These are phyloP conservation scores for Corythucha ciliata DNA, from an alignment of 2,888 invertebrate genomes.

Conservation along the genomic window DNA sequence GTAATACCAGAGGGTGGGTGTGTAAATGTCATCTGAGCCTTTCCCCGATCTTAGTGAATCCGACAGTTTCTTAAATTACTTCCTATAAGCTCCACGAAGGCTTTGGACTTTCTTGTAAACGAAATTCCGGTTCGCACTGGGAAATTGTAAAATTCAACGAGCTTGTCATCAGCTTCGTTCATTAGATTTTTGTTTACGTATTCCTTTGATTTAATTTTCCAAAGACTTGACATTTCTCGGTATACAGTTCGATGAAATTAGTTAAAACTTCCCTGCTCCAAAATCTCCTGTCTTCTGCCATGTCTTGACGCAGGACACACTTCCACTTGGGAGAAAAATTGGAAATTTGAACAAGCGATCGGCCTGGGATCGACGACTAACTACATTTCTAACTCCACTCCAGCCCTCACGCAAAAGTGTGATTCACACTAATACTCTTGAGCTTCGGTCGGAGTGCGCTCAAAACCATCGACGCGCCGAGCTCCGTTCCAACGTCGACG, in stretches of 20 bases:
- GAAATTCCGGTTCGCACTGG: too few relatives aligned
- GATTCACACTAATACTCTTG: constrained; percentile 8
- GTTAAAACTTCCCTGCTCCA: constrained; percentile 7
- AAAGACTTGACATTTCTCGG: background rate
- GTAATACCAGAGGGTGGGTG: too few relatives aligned
- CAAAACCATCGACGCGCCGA: background rate
- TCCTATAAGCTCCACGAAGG: too few relatives aligned
- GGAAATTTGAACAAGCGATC: background rate
- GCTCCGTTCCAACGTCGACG: constrained; percentile 5
- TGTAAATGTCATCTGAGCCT: too few relatives aligned
- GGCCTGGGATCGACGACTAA: background rate
- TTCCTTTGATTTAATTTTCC: constrained; percentile 3
- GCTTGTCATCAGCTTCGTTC: too few relatives aligned
- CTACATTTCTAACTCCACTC: background rate
- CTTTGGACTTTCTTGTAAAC: too few relatives aligned
- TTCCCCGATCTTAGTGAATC: too few relatives aligned
- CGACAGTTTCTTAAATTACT: too few relatives aligned
- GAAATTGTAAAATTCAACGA: too few relatives aligned
- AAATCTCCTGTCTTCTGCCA: background rate
- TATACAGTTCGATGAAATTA: constrained; percentile 2
- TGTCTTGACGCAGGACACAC: constrained; percentile 5
- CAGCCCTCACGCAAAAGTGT: constrained; percentile 5
- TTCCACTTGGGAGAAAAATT: background rate
- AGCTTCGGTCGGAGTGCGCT: constrained; percentile 11
- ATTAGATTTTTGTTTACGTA: too few relatives aligned